Conservation (phyloP, 2,888 invertebrate genomes). For the Nasonovia ribisnigri region DNA sequence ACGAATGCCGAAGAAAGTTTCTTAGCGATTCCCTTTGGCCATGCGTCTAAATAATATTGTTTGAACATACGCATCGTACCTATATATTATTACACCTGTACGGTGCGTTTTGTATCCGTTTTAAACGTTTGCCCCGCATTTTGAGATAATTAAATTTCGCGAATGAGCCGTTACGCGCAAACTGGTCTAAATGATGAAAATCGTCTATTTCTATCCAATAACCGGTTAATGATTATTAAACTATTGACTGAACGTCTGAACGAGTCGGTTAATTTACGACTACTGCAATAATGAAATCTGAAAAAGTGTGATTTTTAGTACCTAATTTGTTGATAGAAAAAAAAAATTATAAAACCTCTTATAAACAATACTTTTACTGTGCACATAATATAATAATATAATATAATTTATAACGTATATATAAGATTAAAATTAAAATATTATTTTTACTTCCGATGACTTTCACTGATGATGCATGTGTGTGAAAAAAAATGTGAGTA, state of each 20-base stretch:
- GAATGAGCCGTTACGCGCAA: conserved; percentile 23
- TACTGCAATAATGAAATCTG: not conserved
- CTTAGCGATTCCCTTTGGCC: conserved; percentile 21
- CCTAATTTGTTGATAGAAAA: not conserved
- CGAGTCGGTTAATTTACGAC: conserved; percentile 43
- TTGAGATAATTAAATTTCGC: conserved; percentile 50
- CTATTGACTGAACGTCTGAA: not conserved
- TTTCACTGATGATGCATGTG: conserved; percentile 24
- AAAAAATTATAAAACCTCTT: conserved; percentile 24
- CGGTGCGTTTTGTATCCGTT: not conserved
- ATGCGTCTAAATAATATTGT: conserved; percentile 21
- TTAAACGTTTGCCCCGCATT: not conserved
- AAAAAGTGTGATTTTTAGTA: conserved; percentile 14
- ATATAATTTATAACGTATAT: not conserved
- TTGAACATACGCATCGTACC: not conserved
- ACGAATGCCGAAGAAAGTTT: conserved; percentile 47
- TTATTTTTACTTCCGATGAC: conserved; percentile 38
- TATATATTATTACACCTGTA: not conserved
- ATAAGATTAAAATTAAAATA: conserved; percentile 1
- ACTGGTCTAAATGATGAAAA: conserved; percentile 45
- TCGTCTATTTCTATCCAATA: conserved; percentile 1
- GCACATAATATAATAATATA: not conserved
- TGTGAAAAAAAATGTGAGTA: conserved; percentile 43
- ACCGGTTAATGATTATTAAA: conserved; percentile 26
- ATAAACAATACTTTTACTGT: conserved; percentile 47